Conservation (phyloP, 2,888 invertebrate species). For the Neoitamus cyanurus region DNA sequence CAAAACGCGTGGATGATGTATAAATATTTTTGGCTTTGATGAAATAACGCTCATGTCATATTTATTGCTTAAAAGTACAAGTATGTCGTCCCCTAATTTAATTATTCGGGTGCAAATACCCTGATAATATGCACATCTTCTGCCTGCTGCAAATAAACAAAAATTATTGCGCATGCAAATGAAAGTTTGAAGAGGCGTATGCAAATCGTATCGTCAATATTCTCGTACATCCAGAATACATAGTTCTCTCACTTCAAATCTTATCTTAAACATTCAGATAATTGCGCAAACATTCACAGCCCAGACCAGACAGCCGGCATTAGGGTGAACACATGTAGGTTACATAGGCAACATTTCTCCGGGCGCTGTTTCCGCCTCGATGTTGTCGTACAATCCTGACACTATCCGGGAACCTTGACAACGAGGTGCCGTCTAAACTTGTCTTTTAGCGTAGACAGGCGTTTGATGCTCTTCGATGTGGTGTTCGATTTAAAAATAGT, state of each 20-base stretch:
- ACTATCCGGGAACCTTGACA: conserved; percentile 42
- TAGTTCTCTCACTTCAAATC: neutral
- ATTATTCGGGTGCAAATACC: neutral
- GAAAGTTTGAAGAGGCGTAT: neutral
- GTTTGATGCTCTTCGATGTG: conserved; percentile 35
- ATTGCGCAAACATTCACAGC: neutral
- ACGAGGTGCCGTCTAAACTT: conserved; percentile 27
- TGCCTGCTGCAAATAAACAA: neutral
- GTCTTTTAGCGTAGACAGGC: neutral
- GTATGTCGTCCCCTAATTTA: neutral
- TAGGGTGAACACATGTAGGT: neutral
- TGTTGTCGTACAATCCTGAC: neutral
- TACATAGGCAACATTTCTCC: neutral
- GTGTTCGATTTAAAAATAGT: conserved; percentile 39
- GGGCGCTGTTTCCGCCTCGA: neutral
- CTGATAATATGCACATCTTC: neutral
- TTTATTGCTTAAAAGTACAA: no score
- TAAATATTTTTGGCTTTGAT: no score
- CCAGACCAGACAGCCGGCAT: neutral
- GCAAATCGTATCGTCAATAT: neutral
- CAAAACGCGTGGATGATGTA: no score
- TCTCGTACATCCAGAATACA: neutral
- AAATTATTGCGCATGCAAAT: neutral
- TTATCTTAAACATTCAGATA: neutral
- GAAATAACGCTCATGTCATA: no score